Evolutionary conservation across 2,888 invertebrate genomes (phyloP), one percentile per base, ranked within the genome.

Genomic region (Abscondita cerata): DNA sequence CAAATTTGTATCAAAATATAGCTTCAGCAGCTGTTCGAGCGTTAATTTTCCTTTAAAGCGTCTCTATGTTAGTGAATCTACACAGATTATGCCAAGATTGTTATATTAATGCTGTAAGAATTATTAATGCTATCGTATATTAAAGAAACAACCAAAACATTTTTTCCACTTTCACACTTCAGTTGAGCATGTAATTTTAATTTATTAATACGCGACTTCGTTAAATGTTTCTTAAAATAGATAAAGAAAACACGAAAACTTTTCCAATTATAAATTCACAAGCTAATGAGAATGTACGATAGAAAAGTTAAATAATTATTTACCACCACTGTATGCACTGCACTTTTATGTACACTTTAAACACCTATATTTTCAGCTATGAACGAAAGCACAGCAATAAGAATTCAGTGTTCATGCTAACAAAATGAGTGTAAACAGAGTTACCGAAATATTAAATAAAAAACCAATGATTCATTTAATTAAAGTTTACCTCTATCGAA

Each of bases 401-500:
- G n/a, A n/a, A n/a, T n/a, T n/a, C n/a, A n/a, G n/a, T n/a, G n/a
- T n/a, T n/a, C n/a, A n/a, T n/a, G n/a, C n/a, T n/a, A n/a, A n/a
- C n/a, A n/a, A n/a, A n/a, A n/a, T n/a, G n/a, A n/a, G n/a, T n/a
- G n/a, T n/a, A n/a, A n/a, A n/a, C n/a, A n/a, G n/a, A n/a, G n/a
- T n/a, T n/a, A n/a, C n/a, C n/a, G n/a, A n/a, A n/a, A n/a, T n/a
- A n/a, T n/a, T n/a, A n/a, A n/a, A n/a, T n/a, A n/a, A n/a, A n/a
- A n/a, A n/a, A n/a, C n/a, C n/a, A n/a, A n/a, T n/a, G n/a, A n/a
- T n/a, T n/a, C n/a, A n/a, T n/a, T n/a, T n/a, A n/a, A n/a, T n/a
- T n/a, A n/a, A n/a, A n/a, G n/a, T n/a, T n/a, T 70, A 83, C 83
- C 80, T 83, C 83, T 66, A 83, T 82, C 31, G 82, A 81, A 52